Evolutionary conservation across 2,113 vertebrate genomes (phyloP).

Genomic region (Coregonus clupeaformis): DNA sequence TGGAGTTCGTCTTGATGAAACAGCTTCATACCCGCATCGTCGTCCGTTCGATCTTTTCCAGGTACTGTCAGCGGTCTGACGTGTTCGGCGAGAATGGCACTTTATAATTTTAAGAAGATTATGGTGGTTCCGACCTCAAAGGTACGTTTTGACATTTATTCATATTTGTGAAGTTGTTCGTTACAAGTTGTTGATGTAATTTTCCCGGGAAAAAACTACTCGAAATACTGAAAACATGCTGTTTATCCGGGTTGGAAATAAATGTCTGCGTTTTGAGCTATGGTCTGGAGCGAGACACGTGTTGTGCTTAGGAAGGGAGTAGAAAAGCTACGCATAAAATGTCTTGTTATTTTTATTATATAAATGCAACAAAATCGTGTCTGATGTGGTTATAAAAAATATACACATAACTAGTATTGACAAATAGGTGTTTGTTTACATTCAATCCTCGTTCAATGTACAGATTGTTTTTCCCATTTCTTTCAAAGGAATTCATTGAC

Average conservation of each 20-base stretch:
- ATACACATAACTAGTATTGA: neutral
- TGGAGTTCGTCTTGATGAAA: accelerated
- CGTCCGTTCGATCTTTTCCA: conserved; percentile 39
- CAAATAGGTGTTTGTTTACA: conserved; percentile 1
- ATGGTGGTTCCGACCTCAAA: conserved; percentile 95
- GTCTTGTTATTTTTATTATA: neutral
- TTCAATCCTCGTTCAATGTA: neutral
- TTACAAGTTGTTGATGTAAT: neutral
- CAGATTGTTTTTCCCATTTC: neutral
- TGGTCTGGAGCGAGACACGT: conserved; percentile 53
- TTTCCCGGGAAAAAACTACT: neutral
- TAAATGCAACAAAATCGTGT: neutral
- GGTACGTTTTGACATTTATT: conserved; percentile 64
- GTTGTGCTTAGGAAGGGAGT: conserved; percentile 5
- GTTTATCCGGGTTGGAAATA: neutral
- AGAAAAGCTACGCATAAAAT: neutral
- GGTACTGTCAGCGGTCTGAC: conserved; percentile 44
- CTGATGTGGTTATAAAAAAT: neutral
- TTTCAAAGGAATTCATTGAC: conserved; percentile 92
- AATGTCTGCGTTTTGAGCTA: neutral
- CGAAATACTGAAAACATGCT: neutral
- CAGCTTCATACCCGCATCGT: conserved; percentile 34
- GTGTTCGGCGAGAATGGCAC: conserved; percentile 80
- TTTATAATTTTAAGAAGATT: conserved; percentile 98
- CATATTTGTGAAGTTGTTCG: too few species aligned